A percentile compares a stretch with the other conserved stretches of the same genome.
These are phyloP conservation scores for Adelges cooleyi DNA, from an alignment of 1,140 invertebrate genomes.

Conservation along the genomic window DNA sequence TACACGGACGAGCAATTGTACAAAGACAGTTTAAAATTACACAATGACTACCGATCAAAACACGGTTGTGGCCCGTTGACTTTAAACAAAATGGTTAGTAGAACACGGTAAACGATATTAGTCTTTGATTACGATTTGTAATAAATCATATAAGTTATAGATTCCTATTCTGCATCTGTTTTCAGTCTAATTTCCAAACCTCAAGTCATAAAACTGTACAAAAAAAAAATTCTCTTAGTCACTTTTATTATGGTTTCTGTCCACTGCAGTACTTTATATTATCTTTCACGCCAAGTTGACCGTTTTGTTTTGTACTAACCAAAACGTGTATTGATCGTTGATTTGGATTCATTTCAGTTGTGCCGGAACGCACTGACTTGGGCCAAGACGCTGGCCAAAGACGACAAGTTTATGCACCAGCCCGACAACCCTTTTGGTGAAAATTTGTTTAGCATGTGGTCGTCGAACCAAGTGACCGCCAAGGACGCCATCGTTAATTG, in stretches of 20 bases:
- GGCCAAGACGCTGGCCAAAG: constrained; percentile 61
- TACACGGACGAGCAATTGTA: constrained; percentile 23
- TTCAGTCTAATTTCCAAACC: constrained; percentile 1
- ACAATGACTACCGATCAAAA: constrained; percentile 64
- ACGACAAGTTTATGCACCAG: constrained; percentile 53
- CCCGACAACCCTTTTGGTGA: constrained; percentile 50
- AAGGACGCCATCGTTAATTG: constrained; percentile 54
- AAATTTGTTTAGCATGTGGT: constrained; percentile 54
- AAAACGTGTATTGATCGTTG: no score
- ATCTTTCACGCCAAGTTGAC: no score
- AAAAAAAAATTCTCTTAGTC: background rate
- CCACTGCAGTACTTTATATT: no score
- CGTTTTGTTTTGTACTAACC: no score
- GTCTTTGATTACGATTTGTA: no score
- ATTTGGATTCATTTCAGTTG: constrained; percentile 37
- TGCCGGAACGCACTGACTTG: constrained; percentile 49
- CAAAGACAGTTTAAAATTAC: constrained; percentile 51
- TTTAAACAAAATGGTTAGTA: constrained; percentile 50
- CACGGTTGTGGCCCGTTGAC: constrained; percentile 55
- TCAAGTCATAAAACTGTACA: background rate
- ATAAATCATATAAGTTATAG: no score
- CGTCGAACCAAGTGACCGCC: constrained; percentile 50
- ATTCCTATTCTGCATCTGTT: background rate
- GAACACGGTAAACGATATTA: constrained; percentile 6
- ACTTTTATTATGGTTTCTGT: background rate